A percentile compares a stretch with the other conserved stretches of the same genome.
phyloP scores from a whole-genome alignment of 2,113 vertebrate species.

The Colossoma macropomum region DNA sequence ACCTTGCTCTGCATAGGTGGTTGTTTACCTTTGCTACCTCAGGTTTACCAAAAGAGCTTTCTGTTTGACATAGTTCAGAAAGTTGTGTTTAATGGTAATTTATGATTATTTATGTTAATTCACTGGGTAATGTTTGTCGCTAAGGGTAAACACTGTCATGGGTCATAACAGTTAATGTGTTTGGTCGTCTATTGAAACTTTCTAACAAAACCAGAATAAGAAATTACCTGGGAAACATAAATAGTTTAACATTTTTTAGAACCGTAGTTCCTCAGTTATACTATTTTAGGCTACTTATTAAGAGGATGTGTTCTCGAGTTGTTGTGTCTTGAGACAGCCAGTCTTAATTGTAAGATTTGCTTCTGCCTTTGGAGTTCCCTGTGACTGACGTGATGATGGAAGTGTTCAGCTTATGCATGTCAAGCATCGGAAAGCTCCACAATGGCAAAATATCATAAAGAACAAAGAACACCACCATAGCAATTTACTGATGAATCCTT shows the following conservation, averaged over 20 bases:
- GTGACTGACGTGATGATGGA: not conserved
- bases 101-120: not conserved
- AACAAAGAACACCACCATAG: not conserved
- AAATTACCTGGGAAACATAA: not conserved
- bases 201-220: too few species aligned
- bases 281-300: not conserved
- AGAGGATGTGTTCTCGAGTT: not conserved
- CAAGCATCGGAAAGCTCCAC: not conserved
- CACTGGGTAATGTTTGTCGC: not conserved
- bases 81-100: not conserved
- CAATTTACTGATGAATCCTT: not conserved
- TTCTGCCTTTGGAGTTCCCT: not conserved
- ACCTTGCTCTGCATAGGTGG: not conserved
- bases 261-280: not conserved
- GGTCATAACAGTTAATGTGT: not conserved
- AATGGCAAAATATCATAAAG: not conserved
- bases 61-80: not conserved
- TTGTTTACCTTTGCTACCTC: not conserved
- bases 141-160: not conserved
- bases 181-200: not conserved
- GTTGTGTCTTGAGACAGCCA: not conserved
- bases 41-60: not conserved
- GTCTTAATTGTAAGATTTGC: not conserved
- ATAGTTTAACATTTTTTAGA: not conserved
- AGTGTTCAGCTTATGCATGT: not conserved